phyloP scores from a whole-genome alignment of 1,140 invertebrate genomes.

The Bombus affinis region DNA sequence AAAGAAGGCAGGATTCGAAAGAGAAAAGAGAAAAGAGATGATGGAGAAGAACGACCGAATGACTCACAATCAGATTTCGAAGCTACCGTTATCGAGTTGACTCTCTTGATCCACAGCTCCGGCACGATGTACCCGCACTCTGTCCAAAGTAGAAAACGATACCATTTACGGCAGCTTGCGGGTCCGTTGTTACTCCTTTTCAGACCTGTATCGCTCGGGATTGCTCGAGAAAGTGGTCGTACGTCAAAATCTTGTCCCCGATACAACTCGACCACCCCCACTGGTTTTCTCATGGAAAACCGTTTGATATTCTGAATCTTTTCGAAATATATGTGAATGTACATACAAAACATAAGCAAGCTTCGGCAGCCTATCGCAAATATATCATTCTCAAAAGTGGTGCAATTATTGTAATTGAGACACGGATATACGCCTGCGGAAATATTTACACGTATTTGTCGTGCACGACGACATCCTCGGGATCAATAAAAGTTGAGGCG shows the following conservation, averaged over 20 bases:
- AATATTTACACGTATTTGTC: slow-evolving; percentile 68
- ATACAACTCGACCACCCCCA: slow-evolving; percentile 55
- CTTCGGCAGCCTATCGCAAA: background rate
- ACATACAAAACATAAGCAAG: background rate
- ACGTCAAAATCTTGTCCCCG: slow-evolving; percentile 77
- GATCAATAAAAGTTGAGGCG: slow-evolving; percentile 77
- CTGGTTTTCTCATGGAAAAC: background rate
- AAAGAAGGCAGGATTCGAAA: background rate
- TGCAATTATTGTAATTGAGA: slow-evolving; percentile 17
- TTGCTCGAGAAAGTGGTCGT: slow-evolving; percentile 67
- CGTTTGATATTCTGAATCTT: background rate
- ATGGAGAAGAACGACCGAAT: slow-evolving; percentile 20
- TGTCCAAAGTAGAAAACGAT: slow-evolving; percentile 59
- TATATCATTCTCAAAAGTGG: background rate
- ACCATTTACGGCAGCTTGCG: slow-evolving; percentile 76
- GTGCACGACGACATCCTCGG: slow-evolving; percentile 69
- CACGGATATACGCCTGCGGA: slow-evolving; percentile 62
- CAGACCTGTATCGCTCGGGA: slow-evolving; percentile 55
- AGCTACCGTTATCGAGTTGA: slow-evolving; percentile 56
- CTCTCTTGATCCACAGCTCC: slow-evolving; percentile 25
- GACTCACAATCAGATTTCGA: slow-evolving; percentile 65
- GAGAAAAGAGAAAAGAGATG: background rate
- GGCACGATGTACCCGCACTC: slow-evolving; percentile 2
- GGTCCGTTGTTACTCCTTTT: slow-evolving; percentile 59
- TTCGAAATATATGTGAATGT: background rate